These are phyloP conservation scores for Melanotus villosus DNA, from an alignment of 2,888 invertebrate species.

Conservation along the genomic window DNA sequence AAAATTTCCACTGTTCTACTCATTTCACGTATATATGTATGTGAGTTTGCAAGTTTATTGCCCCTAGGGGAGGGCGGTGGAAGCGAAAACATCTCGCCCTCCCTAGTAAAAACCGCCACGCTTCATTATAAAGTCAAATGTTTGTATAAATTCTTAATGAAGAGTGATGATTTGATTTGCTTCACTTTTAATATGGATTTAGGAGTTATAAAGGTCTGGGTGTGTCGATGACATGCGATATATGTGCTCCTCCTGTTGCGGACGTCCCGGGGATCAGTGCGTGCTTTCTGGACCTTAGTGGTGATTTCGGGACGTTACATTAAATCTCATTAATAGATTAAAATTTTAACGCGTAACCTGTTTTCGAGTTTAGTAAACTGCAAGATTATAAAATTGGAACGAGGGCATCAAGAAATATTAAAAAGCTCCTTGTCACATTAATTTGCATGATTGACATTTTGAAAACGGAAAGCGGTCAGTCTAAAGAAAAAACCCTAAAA, in stretches of 20 bases:
- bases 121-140: slow-evolving; percentile 68
- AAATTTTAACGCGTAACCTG: no score
- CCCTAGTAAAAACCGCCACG: slow-evolving; percentile 60
- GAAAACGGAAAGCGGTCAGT: no score
- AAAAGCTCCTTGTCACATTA: no score
- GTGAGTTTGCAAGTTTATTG: slow-evolving; percentile 41
- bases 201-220: slow-evolving; percentile 46
- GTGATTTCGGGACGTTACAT: not conserved
- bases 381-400: no score
- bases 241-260: slow-evolving; percentile 1
- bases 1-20: slow-evolving; percentile 22
- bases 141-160: slow-evolving; percentile 68
- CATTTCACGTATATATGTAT: slow-evolving; percentile 28
- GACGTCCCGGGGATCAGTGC: not conserved
- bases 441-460: no score
- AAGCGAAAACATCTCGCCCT: slow-evolving; percentile 57
- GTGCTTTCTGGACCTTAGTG: not conserved
- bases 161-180: slow-evolving; percentile 67
- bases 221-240: slow-evolving; percentile 41
- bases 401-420: no score
- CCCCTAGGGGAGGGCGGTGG: slow-evolving; percentile 39
- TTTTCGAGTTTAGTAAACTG: no score
- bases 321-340: no score
- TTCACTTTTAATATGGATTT: slow-evolving; percentile 58
- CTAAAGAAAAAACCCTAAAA: no score